Evolutionary conservation across 2,888 invertebrate species (phyloP).

Genomic region (Pteria penguin): DNA sequence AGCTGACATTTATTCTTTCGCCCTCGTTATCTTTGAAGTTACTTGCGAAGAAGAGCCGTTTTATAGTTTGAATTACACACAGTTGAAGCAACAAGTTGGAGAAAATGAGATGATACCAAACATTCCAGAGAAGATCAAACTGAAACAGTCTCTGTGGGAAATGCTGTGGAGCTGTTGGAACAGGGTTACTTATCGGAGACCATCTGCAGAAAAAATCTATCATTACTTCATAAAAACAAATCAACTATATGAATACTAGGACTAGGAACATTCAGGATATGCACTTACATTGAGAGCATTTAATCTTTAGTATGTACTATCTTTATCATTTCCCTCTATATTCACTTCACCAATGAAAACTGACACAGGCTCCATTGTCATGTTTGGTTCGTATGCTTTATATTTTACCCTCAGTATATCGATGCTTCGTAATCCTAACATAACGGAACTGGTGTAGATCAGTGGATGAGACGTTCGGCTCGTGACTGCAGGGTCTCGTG

Average conservation of each 20-base stretch:
- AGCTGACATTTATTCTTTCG: constrained; percentile 49
- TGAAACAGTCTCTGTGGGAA: constrained; percentile 76
- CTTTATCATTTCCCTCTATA: too few relatives aligned
- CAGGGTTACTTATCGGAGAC: constrained; percentile 7
- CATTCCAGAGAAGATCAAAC: constrained; percentile 78
- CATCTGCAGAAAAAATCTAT: neutral
- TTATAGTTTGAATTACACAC: constrained; percentile 39
- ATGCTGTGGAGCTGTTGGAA: constrained; percentile 26
- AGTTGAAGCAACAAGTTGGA: constrained; percentile 48
- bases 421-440: too few relatives aligned
- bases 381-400: too few relatives aligned
- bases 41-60: constrained; percentile 51
- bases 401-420: too few relatives aligned
- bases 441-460: too few relatives aligned
- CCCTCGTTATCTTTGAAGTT: constrained; percentile 46
- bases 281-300: too few relatives aligned
- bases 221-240: neutral
- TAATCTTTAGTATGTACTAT: too few relatives aligned
- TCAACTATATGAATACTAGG: neutral
- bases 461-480: too few relatives aligned
- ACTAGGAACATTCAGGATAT: too few relatives aligned
- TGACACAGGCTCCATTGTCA: too few relatives aligned
- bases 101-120: constrained; percentile 38
- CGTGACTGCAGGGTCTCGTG: too few relatives aligned
- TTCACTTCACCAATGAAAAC: too few relatives aligned